Evolutionary conservation across 2,797 vertebrate genomes (phyloP).

Genomic region (Molossus alvarezi): DNA sequence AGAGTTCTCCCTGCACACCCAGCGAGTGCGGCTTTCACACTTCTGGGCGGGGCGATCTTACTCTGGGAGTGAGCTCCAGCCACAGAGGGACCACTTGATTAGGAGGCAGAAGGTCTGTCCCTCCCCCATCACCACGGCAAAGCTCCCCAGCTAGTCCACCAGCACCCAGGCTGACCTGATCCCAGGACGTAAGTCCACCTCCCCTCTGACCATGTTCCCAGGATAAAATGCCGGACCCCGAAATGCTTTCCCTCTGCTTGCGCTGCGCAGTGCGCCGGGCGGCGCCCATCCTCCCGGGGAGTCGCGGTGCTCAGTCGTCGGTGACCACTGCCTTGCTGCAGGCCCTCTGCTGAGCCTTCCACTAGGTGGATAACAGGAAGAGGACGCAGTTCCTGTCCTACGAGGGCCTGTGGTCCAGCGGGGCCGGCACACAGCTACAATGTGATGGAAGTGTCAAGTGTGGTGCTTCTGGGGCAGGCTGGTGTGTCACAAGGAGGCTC

Average conservation of each 20-base stretch:
- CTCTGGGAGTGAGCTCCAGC: not conserved
- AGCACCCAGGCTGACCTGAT: accelerated
- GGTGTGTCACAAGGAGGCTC: not conserved
- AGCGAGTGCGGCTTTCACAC: not conserved
- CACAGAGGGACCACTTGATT: not conserved
- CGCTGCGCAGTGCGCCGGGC: too few relatives aligned
- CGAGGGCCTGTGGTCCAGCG: accelerated
- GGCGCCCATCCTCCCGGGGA: not conserved
- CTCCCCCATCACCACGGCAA: not conserved
- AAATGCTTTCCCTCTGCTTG: not conserved
- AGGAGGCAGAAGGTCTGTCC: not conserved
- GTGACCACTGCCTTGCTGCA: accelerated
- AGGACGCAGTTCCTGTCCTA: not conserved
- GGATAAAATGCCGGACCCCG: not conserved
- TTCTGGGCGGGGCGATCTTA: too few relatives aligned
- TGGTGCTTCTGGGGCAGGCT: too few relatives aligned
- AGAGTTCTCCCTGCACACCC: not conserved
- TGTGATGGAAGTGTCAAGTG: not conserved
- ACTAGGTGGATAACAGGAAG: accelerated
- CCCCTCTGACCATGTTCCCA: not conserved
- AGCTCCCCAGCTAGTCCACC: not conserved
- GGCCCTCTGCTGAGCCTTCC: not conserved
- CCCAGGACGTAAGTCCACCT: accelerated
- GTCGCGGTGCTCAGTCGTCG: accelerated
- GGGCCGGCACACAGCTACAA: not conserved